A percentile compares a stretch with the other conserved stretches of the same genome.
These are phyloP conservation scores for Alouatta palliata DNA, from an alignment of 2,113 vertebrate genomes.

Conservation along the genomic window DNA sequence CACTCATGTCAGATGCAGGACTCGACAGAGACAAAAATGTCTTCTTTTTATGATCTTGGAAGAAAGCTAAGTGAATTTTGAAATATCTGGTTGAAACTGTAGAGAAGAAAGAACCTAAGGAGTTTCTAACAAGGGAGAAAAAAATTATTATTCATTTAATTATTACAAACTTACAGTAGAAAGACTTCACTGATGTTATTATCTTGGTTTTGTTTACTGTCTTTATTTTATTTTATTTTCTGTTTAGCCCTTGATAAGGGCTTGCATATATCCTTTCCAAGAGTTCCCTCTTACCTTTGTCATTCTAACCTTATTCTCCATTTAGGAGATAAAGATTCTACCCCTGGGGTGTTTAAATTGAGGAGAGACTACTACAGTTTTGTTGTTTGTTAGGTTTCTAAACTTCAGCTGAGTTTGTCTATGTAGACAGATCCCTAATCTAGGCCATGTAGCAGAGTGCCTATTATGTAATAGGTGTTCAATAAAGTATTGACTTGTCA, in stretches of 20 bases:
- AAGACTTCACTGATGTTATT: background rate
- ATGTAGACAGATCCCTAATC: background rate
- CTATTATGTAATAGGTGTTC: background rate
- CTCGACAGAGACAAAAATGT: background rate
- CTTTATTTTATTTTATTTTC: background rate
- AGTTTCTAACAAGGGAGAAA: background rate
- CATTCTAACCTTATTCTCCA: background rate
- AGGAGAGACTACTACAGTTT: background rate
- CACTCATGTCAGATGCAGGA: background rate
- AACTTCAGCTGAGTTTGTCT: background rate
- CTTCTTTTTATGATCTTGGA: background rate
- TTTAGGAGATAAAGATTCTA: background rate
- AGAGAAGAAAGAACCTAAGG: background rate
- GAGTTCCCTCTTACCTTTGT: background rate
- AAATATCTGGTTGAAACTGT: background rate
- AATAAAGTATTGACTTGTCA: background rate
- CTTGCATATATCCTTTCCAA: background rate
- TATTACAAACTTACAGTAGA: background rate
- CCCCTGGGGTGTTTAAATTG: background rate
- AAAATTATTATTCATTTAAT: conserved; percentile 14
- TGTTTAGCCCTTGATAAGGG: background rate
- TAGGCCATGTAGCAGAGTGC: background rate
- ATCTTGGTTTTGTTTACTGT: background rate
- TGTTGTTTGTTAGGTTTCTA: background rate
- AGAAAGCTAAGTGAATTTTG: background rate